Evolutionary conservation across 2,888 invertebrate genomes (phyloP), one percentile per base, ranked within the genome.

Genomic region (Drosophila anomalipes): DNA sequence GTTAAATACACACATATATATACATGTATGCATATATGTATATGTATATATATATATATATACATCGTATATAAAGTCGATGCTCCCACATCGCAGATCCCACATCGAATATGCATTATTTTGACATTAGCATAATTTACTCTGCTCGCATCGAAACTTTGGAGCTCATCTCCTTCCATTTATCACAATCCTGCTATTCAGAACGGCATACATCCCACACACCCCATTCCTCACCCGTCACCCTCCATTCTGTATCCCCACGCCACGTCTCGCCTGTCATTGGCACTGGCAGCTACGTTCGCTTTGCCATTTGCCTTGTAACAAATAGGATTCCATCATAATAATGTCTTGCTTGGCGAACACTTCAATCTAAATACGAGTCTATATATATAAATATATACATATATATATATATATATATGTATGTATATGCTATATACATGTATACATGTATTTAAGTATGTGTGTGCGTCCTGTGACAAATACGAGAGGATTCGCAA

Each of bases 81-180:
- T 57, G 68, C 70, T 74, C 74, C 72, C 81, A 81, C 83, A 83
- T 85, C 85, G n/a, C 47, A 47, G 47, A 47, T 22, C 12, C 44
- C 44, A 22, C 26, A 91, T 91, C 88, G 91, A 91, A 91, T 91
- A 91, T 91, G 85, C 89, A 91, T 89, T 91, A 91, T 91, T 92
- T 92, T 85, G 91, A 91, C 89, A 92, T 92, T 92, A 91, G 89
- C 92, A 92, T 92, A 92, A 92, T 92, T 91, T 91, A 91, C 88
- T 91, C 85, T 67, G 69, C 44, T 68, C 82, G 67, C 83, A 76
- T 60, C 76, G 61, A 79, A 71, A 66, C 72, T 79, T 68, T 75
- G 75, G 53, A 60, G 78, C 75, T 71, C 77, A 78, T 75, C 79
- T 78, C 75, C 62, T 78, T 68, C 66, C 68, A 79, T 68, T 70